Evolutionary conservation across 2,113 vertebrate species (phyloP).

Genomic region (Ancistrus triradiatus): DNA sequence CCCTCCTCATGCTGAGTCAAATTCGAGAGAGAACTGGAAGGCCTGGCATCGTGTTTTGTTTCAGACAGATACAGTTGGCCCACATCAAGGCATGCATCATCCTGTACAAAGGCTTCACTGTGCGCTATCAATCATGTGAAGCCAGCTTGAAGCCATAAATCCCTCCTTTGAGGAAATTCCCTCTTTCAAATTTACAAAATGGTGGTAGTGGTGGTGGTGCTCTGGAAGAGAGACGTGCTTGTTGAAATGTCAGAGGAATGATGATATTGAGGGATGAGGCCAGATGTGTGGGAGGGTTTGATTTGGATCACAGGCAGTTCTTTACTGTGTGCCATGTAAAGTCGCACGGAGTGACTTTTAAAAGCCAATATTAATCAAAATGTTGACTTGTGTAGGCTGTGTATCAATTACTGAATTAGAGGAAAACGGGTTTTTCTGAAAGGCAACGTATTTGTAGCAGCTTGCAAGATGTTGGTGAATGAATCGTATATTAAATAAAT

Average conservation of each 20-base stretch:
- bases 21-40: conserved; percentile 53
- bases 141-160: conserved; percentile 64
- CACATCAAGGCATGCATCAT: conserved; percentile 68
- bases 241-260: conserved; percentile 30
- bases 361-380: conserved; percentile 27
- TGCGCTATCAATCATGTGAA: conserved; percentile 71
- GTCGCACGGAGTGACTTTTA: no score
- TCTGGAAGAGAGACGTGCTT: conserved; percentile 20
- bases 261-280: conserved; percentile 31
- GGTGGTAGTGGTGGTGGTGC: conserved; percentile 34
- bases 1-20: conserved; percentile 56
- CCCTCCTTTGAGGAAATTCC: conserved; percentile 64
- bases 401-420: no score
- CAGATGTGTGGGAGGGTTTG: conserved; percentile 30
- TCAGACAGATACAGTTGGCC: conserved; percentile 67
- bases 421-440: no score
- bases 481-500: no score
- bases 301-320: conserved; percentile 16
- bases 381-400: background rate
- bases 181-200: conserved; percentile 56
- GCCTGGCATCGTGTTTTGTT: conserved; percentile 63
- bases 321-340: conserved; percentile 14
- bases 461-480: no score
- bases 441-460: no score
- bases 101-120: conserved; percentile 71